These are phyloP conservation scores for Augochlora pura DNA, from an alignment of 1,140 invertebrate genomes.

Conservation along the genomic window DNA sequence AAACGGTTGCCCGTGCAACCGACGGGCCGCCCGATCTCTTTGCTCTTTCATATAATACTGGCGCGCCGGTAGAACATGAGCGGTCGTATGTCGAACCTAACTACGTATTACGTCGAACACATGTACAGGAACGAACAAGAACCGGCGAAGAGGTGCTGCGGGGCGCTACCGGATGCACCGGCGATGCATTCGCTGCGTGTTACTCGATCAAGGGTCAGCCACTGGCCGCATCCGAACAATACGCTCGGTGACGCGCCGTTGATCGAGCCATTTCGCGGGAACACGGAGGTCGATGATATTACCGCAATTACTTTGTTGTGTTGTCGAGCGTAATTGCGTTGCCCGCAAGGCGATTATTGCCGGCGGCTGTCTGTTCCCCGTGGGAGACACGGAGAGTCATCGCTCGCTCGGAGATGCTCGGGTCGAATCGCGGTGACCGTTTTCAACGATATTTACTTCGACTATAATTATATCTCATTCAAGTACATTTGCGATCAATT, in stretches of 20 bases:
- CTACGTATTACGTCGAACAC: conserved; percentile 38
- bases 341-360: too few species aligned
- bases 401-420: too few species aligned
- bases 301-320: too few species aligned
- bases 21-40: conserved; percentile 16
- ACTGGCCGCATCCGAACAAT: conserved; percentile 1
- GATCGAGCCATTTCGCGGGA: background rate
- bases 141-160: background rate
- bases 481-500: too few species aligned
- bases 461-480: too few species aligned
- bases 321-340: too few species aligned
- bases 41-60: conserved; percentile 43
- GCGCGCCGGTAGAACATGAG: conserved; percentile 22
- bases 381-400: too few species aligned
- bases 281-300: too few species aligned
- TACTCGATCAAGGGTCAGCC: background rate
- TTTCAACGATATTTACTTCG: too few species aligned
- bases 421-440: too few species aligned
- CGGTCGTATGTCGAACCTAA: conserved; percentile 43
- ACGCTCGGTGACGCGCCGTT: background rate
- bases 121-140: conserved; percentile 28
- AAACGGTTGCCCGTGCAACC: conserved; percentile 28
- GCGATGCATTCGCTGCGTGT: background rate
- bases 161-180: conserved; percentile 35
- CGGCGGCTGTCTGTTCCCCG: too few species aligned